phyloP scores from a whole-genome alignment of 1,140 invertebrate species.

The Lepidurus arcticus region DNA sequence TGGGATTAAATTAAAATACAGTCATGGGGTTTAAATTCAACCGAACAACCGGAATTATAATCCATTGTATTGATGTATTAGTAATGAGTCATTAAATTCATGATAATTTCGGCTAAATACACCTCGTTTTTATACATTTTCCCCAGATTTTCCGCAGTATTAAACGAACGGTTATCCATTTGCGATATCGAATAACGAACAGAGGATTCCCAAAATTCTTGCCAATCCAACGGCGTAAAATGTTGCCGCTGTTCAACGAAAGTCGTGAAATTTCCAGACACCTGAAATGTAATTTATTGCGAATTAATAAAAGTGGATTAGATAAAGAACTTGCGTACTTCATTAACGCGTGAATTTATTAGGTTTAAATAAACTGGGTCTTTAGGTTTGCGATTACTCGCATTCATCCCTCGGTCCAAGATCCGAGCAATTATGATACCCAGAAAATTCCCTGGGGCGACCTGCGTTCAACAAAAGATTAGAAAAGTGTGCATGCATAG shows the following conservation, averaged over 20 bases:
- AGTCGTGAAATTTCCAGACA: not conserved
- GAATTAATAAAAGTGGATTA: not conserved
- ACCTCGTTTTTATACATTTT: constrained; percentile 27
- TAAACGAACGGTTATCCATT: not conserved
- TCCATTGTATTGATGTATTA: not conserved
- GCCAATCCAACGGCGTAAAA: not conserved
- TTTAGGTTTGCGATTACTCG: not conserved
- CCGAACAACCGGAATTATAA: not conserved
- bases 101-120: constrained; percentile 23
- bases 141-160: constrained; percentile 13
- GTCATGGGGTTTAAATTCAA: not conserved
- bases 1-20: not conserved
- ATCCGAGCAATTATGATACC: not conserved
- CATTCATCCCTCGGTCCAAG: not conserved
- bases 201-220: not conserved
- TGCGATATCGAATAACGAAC: not conserved
- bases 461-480: not conserved
- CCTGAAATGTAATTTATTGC: not conserved
- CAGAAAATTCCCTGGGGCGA: not conserved
- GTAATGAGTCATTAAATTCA: constrained; percentile 28
- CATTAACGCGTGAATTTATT: not conserved
- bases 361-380: not conserved
- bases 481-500: not conserved
- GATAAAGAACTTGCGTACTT: not conserved
- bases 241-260: not conserved